A percentile compares a stretch with the other conserved stretches of the same genome.
These are phyloP conservation scores for Scaptomyza hsui DNA, from an alignment of 1,140 invertebrate species.

Conservation along the genomic window DNA sequence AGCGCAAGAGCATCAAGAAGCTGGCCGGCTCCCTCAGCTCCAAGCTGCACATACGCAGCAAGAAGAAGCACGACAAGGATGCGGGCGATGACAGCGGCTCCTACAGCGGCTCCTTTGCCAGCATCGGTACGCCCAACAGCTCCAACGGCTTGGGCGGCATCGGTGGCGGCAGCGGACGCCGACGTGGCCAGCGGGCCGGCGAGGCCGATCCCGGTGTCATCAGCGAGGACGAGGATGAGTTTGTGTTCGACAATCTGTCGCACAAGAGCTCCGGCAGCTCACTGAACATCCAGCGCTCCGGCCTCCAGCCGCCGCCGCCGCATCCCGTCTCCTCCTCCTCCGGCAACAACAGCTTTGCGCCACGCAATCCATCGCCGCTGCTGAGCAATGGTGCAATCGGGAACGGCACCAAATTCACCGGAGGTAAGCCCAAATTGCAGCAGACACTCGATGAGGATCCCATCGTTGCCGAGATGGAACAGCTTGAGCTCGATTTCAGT, in stretches of 20 bases:
- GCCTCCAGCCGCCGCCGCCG: conserved; percentile 81
- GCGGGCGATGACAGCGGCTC: conserved; percentile 85
- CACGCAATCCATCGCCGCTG: conserved; percentile 72
- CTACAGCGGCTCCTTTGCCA: conserved; percentile 86
- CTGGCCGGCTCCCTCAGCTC: conserved; percentile 93
- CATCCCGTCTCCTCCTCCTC: background rate
- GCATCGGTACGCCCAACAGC: conserved; percentile 83
- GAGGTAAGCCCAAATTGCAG: conserved; percentile 60
- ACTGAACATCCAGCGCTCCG: conserved; percentile 86
- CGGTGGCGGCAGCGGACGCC: conserved; percentile 57
- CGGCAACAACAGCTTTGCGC: conserved; percentile 68
- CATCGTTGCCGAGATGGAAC: conserved; percentile 73
- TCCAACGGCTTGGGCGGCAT: conserved; percentile 49
- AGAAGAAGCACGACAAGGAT: conserved; percentile 87
- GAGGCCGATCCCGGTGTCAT: conserved; percentile 95
- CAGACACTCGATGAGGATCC: conserved; percentile 64
- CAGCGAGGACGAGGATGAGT: conserved; percentile 95
- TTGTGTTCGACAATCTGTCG: conserved; percentile 94
- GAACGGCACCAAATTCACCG: conserved; percentile 37
- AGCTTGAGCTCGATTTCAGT: conserved; percentile 81
- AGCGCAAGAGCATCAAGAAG: conserved; percentile 92
- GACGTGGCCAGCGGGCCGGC: conserved; percentile 86
- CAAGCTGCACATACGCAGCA: conserved; percentile 86
- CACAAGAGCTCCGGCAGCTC: conserved; percentile 95
- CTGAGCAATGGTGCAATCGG: conserved; percentile 23